Percentiles rank a stretch among this genome's conserved stretches.
Conservation (phyloP, 2,113 vertebrate species). For the Acanthisitta chloris region DNA sequence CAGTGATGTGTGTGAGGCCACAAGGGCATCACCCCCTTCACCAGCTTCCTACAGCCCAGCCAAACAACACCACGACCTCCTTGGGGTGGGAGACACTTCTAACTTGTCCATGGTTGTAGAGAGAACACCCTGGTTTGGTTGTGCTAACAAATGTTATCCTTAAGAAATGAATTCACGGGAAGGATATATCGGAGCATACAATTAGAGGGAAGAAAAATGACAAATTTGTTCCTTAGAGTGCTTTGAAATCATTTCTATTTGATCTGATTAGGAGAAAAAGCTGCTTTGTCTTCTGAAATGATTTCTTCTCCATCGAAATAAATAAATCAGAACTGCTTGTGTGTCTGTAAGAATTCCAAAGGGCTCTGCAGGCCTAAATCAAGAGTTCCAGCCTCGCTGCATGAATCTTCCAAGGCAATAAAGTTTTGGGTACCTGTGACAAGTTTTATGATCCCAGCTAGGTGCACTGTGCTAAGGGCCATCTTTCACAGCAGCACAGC, state of each 20-base stretch:
- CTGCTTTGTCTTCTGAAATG: constrained; percentile 37
- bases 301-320: constrained; percentile 14
- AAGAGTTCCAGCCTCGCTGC: neutral
- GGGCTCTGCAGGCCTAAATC: constrained; percentile 43
- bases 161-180: neutral
- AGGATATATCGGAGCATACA: neutral
- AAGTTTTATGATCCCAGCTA: constrained; percentile 48
- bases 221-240: neutral
- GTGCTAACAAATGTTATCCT: neutral
- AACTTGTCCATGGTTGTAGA: fast-evolving
- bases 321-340: constrained; percentile 14
- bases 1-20: fast-evolving
- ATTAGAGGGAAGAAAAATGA: constrained; percentile 15
- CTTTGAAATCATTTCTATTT: constrained; percentile 17
- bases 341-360: constrained; percentile 28
- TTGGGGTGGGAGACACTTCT: fast-evolving
- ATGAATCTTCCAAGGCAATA: constrained; percentile 58
- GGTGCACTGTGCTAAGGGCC: neutral
- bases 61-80: fast-evolving
- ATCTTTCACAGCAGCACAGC: constrained; percentile 34
- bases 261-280: constrained; percentile 18
- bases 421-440: constrained; percentile 51
- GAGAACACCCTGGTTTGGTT: neutral
- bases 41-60: fast-evolving
- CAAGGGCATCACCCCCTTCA: fast-evolving